Base-by-base conservation (phyloP, 2,888 invertebrate genomes). In the Ichneumon xanthorius region DNA sequence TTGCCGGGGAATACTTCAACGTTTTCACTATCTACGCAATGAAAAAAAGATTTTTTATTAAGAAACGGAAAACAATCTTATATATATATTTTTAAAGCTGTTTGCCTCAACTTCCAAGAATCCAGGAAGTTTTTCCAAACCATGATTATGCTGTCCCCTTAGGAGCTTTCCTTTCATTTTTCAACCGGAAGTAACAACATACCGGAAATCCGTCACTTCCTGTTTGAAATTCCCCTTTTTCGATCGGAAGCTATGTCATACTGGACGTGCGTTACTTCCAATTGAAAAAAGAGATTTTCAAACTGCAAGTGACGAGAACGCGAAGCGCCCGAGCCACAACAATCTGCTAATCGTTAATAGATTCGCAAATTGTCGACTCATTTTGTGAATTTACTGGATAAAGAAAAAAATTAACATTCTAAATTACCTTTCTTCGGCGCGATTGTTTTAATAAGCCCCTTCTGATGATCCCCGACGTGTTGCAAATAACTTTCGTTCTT, bases 391-490 rank as follows among this genome's bases (percentile, higher is more conserved):
- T 55, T 4, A 11, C 9, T 22, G 7, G 0, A 55, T 22, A 11
- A 0, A 40, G 9, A 11, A 11, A 11, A 5, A 14, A 58, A 58
- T 4, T 1, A 26, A 22, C 26, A 26, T 14, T 48, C 33, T 71
- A 19, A 22, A 48, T 80, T 77, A 75, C 92, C 91, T 89, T 91
- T 92, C 58, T 91, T 90, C 67, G 88, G 89, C 55, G 88, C 80
- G 61, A 89, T 89, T 37, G 90, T 87, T 83, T 93, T 92, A 53
- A 94, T 94, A 26, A 94, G 88, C 37, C 95, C 95, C 86, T 95
- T 94, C 89, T 95, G 94, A 88, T 96, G 96, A 88, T 95, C 95
- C 75, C 94, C 94, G 48, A 95, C 88, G 89, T 96, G 96, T 71
- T 95, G 94, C 19, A 94, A 91, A 89, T 94, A 96, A 70, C 94